Evolutionary conservation across 2,888 invertebrate genomes (phyloP).

Genomic region (Zelleria hepariella): DNA sequence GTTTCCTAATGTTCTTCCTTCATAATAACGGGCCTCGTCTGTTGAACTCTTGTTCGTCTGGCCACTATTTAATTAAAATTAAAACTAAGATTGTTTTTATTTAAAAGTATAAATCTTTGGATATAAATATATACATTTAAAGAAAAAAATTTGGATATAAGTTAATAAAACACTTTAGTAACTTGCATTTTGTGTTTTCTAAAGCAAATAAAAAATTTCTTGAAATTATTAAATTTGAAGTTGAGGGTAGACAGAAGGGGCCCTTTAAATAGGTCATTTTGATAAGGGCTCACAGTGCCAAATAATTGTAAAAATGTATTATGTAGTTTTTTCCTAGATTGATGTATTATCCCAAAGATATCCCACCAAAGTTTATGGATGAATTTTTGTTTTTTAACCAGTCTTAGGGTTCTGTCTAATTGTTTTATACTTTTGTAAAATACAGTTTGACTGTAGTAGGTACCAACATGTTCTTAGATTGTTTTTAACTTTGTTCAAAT

Average conservation of each 20-base stretch:
- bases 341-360: background rate
- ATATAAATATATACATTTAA: background rate
- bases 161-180: too few relatives aligned
- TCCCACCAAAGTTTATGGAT: constrained; percentile 1
- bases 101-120: background rate
- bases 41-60: too few relatives aligned
- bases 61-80: background rate
- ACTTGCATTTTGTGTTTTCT: too few relatives aligned
- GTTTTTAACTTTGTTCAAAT: background rate
- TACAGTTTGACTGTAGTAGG: too few relatives aligned
- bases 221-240: too few relatives aligned
- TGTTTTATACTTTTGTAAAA: too few relatives aligned
- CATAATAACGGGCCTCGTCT: too few relatives aligned
- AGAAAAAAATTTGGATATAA: background rate
- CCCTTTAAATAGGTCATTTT: too few relatives aligned
- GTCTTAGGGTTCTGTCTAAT: background rate
- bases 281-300: background rate
- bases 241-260: too few relatives aligned
- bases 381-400: background rate
- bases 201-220: too few relatives aligned
- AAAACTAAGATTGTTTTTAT: background rate
- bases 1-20: background rate
- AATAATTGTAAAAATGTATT: background rate
- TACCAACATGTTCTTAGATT: background rate
- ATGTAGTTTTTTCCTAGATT: background rate